These are phyloP conservation scores for Odontophorus gujanensis DNA, from an alignment of 2,113 vertebrate genomes.

Conservation along the genomic window DNA sequence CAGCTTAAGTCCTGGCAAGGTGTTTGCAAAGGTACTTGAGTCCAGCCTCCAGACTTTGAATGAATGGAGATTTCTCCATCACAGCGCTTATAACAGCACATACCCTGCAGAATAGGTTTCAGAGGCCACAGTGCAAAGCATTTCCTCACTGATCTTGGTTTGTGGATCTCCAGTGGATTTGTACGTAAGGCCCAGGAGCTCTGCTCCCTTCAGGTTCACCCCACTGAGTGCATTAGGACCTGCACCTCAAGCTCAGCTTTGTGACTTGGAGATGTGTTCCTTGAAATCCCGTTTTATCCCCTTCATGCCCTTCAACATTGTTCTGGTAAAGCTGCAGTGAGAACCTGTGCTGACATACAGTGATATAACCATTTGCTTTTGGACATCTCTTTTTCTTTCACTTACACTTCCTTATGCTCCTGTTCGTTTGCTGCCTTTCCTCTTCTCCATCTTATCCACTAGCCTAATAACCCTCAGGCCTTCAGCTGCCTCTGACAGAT, in stretches of 20 bases:
- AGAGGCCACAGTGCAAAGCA: background rate
- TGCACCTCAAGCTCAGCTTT: background rate
- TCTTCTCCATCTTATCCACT: background rate
- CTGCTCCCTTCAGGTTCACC: background rate
- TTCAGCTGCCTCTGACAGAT: too few species aligned
- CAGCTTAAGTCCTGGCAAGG: background rate
- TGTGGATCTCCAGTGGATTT: background rate
- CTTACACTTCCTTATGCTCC: background rate
- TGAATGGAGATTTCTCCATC: background rate
- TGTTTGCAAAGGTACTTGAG: background rate
- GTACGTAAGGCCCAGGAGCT: fast-evolving
- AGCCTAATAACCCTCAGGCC: background rate
- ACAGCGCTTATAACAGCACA: background rate
- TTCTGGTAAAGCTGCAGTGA: background rate
- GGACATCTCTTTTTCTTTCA: background rate
- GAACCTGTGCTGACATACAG: background rate
- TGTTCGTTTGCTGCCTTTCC: background rate
- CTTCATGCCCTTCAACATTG: background rate
- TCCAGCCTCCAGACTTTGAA: background rate
- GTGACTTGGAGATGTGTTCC: background rate
- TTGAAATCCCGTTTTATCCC: background rate
- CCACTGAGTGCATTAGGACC: background rate
- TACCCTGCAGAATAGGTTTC: background rate
- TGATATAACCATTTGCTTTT: background rate
- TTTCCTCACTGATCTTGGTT: fast-evolving